These are phyloP conservation scores for Halichoeres trimaculatus DNA, from an alignment of 2,113 vertebrate species.

Conservation along the genomic window DNA sequence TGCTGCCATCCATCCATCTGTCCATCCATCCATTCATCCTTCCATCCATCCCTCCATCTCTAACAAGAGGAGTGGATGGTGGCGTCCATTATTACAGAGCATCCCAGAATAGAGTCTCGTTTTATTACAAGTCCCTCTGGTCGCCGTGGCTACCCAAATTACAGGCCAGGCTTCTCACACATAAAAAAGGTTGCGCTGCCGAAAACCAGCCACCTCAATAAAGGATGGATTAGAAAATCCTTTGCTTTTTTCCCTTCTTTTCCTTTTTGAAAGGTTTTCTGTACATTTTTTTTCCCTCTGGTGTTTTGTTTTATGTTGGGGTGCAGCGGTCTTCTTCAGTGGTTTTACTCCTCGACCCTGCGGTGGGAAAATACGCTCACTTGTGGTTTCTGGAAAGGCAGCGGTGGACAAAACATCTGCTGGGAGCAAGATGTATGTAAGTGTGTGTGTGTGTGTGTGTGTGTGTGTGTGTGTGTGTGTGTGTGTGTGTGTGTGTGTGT, in stretches of 20 bases:
- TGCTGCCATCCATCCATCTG: conserved; percentile 29
- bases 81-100: conserved; percentile 88
- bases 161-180: conserved; percentile 87
- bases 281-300: conserved; percentile 79
- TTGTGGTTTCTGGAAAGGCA: conserved; percentile 87
- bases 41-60: conserved; percentile 68
- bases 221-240: conserved; percentile 89
- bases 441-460: conserved; percentile 38
- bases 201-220: conserved; percentile 89
- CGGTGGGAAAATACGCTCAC: conserved; percentile 86
- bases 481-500: conserved; percentile 26
- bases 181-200: conserved; percentile 87
- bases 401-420: conserved; percentile 86
- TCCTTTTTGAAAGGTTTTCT: conserved; percentile 82
- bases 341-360: conserved; percentile 86
- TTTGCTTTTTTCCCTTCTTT: conserved; percentile 81
- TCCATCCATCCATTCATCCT: conserved; percentile 44
- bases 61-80: conserved; percentile 85
- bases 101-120: conserved; percentile 86
- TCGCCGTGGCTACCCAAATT: conserved; percentile 85
- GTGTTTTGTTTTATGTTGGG: conserved; percentile 87
- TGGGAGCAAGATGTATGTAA: conserved; percentile 79
- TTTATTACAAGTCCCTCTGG: conserved; percentile 89
- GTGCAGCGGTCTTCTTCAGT: conserved; percentile 84
- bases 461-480: conserved; percentile 41